Conservation (phyloP, 2,888 invertebrate genomes). For the Ramazzottius varieornatus region DNA sequence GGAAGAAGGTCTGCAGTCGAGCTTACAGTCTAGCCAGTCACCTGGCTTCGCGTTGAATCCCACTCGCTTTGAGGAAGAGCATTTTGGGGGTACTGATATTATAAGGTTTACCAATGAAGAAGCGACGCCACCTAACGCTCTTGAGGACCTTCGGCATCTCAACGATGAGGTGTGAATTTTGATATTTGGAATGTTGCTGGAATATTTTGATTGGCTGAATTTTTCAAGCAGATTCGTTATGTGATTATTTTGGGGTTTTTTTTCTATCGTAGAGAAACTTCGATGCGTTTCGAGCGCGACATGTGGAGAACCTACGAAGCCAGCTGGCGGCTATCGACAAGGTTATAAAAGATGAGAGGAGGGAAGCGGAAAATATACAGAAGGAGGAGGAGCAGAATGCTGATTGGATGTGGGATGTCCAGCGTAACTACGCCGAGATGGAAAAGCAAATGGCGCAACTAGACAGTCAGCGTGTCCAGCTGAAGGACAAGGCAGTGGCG, state of each 20-base stretch:
- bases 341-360: not conserved
- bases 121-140: not conserved
- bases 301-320: not conserved
- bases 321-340: not conserved
- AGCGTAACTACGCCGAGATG: not conserved
- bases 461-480: not conserved
- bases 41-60: too few relatives aligned
- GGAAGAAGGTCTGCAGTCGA: too few relatives aligned
- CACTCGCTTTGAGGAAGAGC: not conserved
- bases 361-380: not conserved
- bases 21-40: too few relatives aligned
- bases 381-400: not conserved
- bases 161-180: not conserved
- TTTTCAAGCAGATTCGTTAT: too few relatives aligned
- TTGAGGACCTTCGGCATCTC: not conserved
- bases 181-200: not conserved
- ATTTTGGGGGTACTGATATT: not conserved
- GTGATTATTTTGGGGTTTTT: too few relatives aligned
- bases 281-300: not conserved
- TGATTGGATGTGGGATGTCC: conserved; percentile 3
- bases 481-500: not conserved
- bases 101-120: not conserved
- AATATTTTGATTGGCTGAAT: not conserved
- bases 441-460: not conserved
- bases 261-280: not conserved